A percentile compares a stretch with the other conserved stretches of the same genome.
These are phyloP conservation scores for Hypselothyrea guttata DNA, from an alignment of 2,888 invertebrate genomes.

Conservation along the genomic window DNA sequence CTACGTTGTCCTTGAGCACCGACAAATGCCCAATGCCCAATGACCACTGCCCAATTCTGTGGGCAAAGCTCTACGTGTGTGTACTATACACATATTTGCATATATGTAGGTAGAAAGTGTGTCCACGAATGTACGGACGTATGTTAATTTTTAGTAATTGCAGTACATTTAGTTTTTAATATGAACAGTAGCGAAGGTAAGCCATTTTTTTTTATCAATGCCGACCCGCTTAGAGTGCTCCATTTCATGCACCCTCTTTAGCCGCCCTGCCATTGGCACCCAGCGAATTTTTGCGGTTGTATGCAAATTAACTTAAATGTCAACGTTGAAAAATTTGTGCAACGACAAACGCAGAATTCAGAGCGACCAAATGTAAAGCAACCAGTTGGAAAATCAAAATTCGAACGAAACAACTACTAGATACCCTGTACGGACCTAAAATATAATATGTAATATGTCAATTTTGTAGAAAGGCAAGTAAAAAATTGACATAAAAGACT, in stretches of 20 bases:
- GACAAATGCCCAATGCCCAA: too few relatives aligned
- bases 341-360: constrained; percentile 52
- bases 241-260: neutral
- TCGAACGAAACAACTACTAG: too few relatives aligned
- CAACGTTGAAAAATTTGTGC: constrained; percentile 47
- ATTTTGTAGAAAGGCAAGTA: too few relatives aligned
- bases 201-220: constrained; percentile 12
- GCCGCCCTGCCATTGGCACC: constrained; percentile 2
- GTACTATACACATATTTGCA: constrained; percentile 14
- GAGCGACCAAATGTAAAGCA: constrained; percentile 49
- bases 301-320: constrained; percentile 77
- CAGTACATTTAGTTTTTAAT: constrained; percentile 59
- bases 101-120: constrained; percentile 11
- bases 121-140: constrained; percentile 22
- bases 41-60: too few relatives aligned
- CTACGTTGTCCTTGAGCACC: too few relatives aligned
- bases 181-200: constrained; percentile 19
- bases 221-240: neutral
- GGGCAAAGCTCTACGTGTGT: too few relatives aligned
- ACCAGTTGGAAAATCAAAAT: too few relatives aligned
- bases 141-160: constrained; percentile 69
- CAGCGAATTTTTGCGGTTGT: constrained; percentile 61
- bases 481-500: too few relatives aligned
- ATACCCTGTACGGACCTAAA: too few relatives aligned
- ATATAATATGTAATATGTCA: too few relatives aligned